Evolutionary conservation across 2,888 invertebrate species (phyloP), one percentile per base, ranked within the genome.

Genomic region (Troilus luridus): DNA sequence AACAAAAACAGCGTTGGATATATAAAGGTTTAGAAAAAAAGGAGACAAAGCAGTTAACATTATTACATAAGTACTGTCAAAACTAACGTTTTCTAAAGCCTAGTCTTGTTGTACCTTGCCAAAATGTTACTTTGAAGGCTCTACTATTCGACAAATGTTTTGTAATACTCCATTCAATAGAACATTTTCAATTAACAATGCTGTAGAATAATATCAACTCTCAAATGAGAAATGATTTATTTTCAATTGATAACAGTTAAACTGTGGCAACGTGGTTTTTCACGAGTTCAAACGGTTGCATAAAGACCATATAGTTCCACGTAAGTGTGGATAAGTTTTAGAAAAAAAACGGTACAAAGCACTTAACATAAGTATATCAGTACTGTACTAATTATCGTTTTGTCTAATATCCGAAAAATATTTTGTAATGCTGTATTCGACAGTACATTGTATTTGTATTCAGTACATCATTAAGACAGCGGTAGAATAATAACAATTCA

Each of bases 341-440:
- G 21, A 81, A 81, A 81, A 81, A 85, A n/a, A n/a, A n/a, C n/a
- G n/a, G n/a, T n/a, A n/a, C n/a, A n/a, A 56, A 85, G 54, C 56
- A 56, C n/a, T 85, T 85, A 85, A 56, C 85, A 85, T 85, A 56
- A 85, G 54, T 8, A 54, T 56, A 85, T 56, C 56, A 54, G 85
- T 85, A 85, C n/a, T n/a, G n/a, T n/a, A n/a, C n/a, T n/a, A n/a
- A n/a, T n/a, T n/a, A n/a, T n/a, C n/a, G n/a, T n/a, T n/a, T n/a
- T n/a, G n/a, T n/a, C 41, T 41, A 41, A 41, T 41, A 41, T 41
- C 41, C 41, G 41, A 41, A 41, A 41, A 41, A 41, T 1, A 1
- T 41, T 41, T 41, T 41, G 41, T 41, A 41, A 41, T 41, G 41
- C 41, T 41, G 5, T 41, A 41, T 41, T 41, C 41, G 5, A 41